Evolutionary conservation across 2,888 invertebrate species (phyloP), one percentile per base, ranked within the genome.

Genomic region (Eupithecia insigniata): DNA sequence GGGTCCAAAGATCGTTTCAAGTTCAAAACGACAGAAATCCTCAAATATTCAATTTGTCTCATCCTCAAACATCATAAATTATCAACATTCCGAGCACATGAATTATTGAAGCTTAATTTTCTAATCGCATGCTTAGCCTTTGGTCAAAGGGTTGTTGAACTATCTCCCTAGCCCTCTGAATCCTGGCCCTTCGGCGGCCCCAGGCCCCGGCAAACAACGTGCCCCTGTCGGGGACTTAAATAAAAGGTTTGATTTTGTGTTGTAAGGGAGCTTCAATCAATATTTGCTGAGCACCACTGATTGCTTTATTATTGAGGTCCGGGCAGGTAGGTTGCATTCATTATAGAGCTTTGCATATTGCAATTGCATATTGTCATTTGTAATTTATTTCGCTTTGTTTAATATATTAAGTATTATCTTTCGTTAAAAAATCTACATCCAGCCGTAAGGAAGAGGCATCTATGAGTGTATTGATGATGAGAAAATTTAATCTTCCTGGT

Each of bases 191-290:
- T 5, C 55, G 55, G 1, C 3, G 22, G 55, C 51, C 58, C 70
- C 67, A 60, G 76, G 75, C 72, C 72, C 76, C 80, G 81, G 82
- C 88, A 90, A 90, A 89, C 88, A 89, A 85, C 84, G 69, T 67
- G 58, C 69, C 71, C 69, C 87, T 90, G 91, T 90, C 86, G 81
- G 89, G 46, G 90, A 89, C 89, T 93, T 93, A 94, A 93, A 94
- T 94, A 94, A 94, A 94, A 94, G 93, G 93, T 93, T 94, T 94
- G 94, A 94, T 94, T 94, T 94, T 90, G 89, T 92, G 93, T 93
- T 93, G 91, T 91, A 92, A 90, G 90, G 92, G 90, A 86, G 84
- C 87, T 84, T 87, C 83, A 83, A 84, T 87, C 90, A 93, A 93
- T 94, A 93, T 94, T 94, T 92, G 89, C 84, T 69, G 84, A 90